Evolutionary conservation across 2,888 invertebrate genomes (phyloP).

Genomic region (Pyrocoelia pectoralis): DNA sequence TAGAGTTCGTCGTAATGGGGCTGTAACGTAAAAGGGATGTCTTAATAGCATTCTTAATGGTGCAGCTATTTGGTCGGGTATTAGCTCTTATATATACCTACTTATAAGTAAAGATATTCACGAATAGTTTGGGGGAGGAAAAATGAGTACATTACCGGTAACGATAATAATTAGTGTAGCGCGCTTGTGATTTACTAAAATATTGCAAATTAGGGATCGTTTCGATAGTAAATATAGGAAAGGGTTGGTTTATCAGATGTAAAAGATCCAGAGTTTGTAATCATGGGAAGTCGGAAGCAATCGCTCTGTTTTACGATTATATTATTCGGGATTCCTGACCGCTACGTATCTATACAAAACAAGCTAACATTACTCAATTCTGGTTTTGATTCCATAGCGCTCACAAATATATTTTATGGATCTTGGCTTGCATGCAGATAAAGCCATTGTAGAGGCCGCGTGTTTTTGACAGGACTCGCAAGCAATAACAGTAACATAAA

Average conservation of each 20-base stretch:
- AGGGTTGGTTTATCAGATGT: constrained; percentile 31
- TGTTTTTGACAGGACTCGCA: constrained; percentile 57
- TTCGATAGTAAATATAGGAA: constrained; percentile 10
- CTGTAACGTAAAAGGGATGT: constrained; percentile 37
- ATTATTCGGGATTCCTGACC: constrained; percentile 36
- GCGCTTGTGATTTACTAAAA: neutral
- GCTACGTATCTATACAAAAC: constrained; percentile 39
- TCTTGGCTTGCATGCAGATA: constrained; percentile 43
- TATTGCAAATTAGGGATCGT: constrained; percentile 14
- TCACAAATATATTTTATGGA: constrained; percentile 46
- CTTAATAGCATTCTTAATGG: constrained; percentile 30
- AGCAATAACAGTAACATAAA: constrained; percentile 60
- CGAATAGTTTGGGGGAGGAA: neutral
- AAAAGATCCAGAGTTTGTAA: constrained; percentile 24
- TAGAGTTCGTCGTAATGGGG: constrained; percentile 37
- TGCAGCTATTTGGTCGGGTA: constrained; percentile 13
- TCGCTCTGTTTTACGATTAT: constrained; percentile 36
- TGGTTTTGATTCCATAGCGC: constrained; percentile 39
- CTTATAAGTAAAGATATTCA: neutral
- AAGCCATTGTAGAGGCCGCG: constrained; percentile 46
- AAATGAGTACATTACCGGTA: neutral
- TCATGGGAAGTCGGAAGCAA: constrained; percentile 30
- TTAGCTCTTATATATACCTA: constrained; percentile 10
- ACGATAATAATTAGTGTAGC: constrained; percentile 15
- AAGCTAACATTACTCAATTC: constrained; percentile 42